These are phyloP conservation scores for Masnerella sp. DNA, from an alignment of 2,888 invertebrate species.

Conservation along the genomic window DNA sequence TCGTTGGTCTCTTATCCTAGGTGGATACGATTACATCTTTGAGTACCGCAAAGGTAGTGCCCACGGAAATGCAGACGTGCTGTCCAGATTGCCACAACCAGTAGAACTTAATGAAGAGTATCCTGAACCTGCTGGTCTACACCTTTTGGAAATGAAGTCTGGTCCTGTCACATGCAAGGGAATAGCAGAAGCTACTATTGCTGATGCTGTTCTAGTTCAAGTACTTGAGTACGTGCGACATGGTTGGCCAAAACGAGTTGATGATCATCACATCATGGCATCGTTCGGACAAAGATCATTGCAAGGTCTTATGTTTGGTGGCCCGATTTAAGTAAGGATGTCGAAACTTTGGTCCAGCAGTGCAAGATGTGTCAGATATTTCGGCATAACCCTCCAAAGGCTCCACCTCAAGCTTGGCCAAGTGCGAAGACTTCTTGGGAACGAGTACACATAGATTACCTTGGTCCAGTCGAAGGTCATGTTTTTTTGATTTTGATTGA, in stretches of 20 bases:
- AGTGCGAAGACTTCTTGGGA: neutral
- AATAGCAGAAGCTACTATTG: neutral
- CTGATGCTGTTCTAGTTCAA: neutral
- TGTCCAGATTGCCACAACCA: constrained; percentile 2
- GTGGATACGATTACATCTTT: constrained; percentile 31
- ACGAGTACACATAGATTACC: neutral
- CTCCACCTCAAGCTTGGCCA: constrained; percentile 14
- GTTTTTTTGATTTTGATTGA: constrained; percentile 1
- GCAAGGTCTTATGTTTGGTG: constrained; percentile 62
- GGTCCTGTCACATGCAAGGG: neutral
- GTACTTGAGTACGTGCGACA: neutral
- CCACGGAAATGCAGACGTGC: neutral
- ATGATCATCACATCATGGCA: neutral
- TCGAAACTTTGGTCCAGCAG: constrained; percentile 36
- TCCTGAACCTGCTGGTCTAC: neutral
- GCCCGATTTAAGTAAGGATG: constrained; percentile 59
- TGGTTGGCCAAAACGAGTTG: neutral
- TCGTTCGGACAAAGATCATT: constrained; percentile 60
- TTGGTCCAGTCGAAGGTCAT: neutral
- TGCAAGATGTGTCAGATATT: neutral
- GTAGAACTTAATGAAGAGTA: neutral
- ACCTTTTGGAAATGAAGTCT: neutral
- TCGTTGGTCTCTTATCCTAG: constrained; percentile 21
- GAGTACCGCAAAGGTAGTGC: constrained; percentile 10
- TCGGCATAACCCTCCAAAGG: neutral